Conservation (phyloP, 2,888 invertebrate genomes). For the Leptinotarsa haldemani region DNA sequence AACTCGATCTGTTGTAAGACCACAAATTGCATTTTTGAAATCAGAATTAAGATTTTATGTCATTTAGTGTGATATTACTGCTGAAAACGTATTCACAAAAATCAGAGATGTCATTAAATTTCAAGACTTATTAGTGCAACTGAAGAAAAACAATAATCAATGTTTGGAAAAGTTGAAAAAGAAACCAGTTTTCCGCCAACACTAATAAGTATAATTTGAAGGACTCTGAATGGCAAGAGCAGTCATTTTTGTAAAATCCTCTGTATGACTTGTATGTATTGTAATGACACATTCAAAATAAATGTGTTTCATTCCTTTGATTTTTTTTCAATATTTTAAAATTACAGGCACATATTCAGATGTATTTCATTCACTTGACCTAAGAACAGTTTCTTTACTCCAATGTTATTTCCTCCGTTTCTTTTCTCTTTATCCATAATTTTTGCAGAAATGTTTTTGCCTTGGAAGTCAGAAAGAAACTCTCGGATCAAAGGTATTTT, state of each 20-base stretch:
- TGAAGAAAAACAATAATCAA: neutral
- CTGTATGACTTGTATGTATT: neutral
- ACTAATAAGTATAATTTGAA: too few relatives aligned
- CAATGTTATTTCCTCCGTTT: conserved; percentile 4
- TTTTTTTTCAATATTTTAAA: neutral
- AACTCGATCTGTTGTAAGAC: conserved; percentile 45
- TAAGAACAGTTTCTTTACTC: too few relatives aligned
- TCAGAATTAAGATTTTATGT: conserved; percentile 23
- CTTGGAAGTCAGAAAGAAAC: conserved; percentile 30
- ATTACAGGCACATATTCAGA: too few relatives aligned
- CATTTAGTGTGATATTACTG: conserved; percentile 40
- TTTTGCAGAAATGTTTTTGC: conserved; percentile 33
- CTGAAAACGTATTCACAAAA: conserved; percentile 33
- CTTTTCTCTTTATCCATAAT: conserved; percentile 1
- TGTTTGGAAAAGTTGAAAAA: conserved; percentile 10
- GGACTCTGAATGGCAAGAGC: neutral
- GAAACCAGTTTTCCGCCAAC: neutral
- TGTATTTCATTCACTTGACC: too few relatives aligned
- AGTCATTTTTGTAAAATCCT: neutral
- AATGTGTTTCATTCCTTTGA: neutral
- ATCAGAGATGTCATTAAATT: conserved; percentile 25
- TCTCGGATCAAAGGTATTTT: conserved; percentile 42
- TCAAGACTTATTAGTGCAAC: neutral
- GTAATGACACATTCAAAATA: neutral
- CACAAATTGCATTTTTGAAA: neutral